Conservation (phyloP, 1,140 invertebrate species). For the Ips nitidus region DNA sequence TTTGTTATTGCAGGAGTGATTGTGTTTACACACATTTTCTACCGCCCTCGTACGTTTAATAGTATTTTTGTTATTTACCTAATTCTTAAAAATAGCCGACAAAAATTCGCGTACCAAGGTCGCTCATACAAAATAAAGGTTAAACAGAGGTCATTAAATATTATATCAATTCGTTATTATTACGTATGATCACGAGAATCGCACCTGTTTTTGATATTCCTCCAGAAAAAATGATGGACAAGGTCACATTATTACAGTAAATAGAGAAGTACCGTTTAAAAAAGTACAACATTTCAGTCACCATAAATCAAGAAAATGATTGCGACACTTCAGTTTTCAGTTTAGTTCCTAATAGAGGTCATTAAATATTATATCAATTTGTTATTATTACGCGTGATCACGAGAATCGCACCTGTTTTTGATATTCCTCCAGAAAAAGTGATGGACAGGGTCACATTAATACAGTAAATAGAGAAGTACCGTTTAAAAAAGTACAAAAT, state of each 20-base stretch:
- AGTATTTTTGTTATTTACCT: conserved; percentile 1
- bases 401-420: conserved; percentile 18
- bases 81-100: conserved; percentile 15
- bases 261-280: too few relatives aligned
- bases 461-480: too few relatives aligned
- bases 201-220: conserved; percentile 13
- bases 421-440: background rate
- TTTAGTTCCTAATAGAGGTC: conserved; percentile 1
- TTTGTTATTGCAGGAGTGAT: too few relatives aligned
- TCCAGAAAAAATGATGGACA: too few relatives aligned
- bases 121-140: conserved; percentile 13
- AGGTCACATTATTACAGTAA: too few relatives aligned
- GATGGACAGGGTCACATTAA: too few relatives aligned
- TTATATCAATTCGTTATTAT: conserved; percentile 19
- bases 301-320: background rate
- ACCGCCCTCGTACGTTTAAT: background rate
- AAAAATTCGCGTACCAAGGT: conserved; percentile 17
- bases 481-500: too few relatives aligned
- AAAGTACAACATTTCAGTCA: too few relatives aligned
- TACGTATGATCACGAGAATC: conserved; percentile 8
- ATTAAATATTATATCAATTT: conserved; percentile 17
- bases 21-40: background rate
- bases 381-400: conserved; percentile 11
- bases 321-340: background rate
- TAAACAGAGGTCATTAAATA: conserved; percentile 15